phyloP scores from a whole-genome alignment of 2,113 vertebrate species.

The Morone chrysops region DNA sequence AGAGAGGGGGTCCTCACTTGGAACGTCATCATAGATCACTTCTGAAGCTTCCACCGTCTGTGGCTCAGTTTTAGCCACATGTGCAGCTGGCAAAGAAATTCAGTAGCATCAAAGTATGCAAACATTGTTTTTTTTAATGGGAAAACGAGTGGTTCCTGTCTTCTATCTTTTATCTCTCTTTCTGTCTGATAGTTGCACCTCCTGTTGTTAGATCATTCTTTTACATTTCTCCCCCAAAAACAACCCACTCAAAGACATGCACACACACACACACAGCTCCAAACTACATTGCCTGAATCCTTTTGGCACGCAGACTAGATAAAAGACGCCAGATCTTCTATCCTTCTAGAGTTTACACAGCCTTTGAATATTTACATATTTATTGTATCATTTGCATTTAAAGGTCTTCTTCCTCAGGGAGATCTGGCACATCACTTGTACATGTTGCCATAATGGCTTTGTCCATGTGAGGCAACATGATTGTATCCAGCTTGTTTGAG shows the following conservation, averaged over 20 bases:
- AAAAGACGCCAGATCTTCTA: slow-evolving; percentile 20
- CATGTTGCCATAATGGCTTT: slow-evolving; percentile 40
- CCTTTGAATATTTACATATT: slow-evolving; percentile 51
- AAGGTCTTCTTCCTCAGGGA: slow-evolving; percentile 8
- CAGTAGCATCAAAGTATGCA: slow-evolving; percentile 13
- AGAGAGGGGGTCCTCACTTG: slow-evolving; percentile 83
- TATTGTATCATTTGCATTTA: slow-evolving; percentile 38
- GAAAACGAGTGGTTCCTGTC: background rate
- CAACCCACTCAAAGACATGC: background rate
- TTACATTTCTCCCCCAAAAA: slow-evolving; percentile 22
- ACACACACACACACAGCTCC: background rate
- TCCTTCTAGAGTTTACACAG: slow-evolving; percentile 30
- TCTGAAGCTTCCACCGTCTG: slow-evolving; percentile 79
- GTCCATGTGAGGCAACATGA: slow-evolving; percentile 51
- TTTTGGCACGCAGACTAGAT: slow-evolving; percentile 22
- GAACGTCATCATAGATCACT: slow-evolving; percentile 97
- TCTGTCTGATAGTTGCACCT: slow-evolving; percentile 36
- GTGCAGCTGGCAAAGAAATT: slow-evolving; percentile 40
- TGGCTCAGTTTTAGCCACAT: slow-evolving; percentile 7
- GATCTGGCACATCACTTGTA: slow-evolving; percentile 15
- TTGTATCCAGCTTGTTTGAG: slow-evolving; percentile 72
- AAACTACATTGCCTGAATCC: slow-evolving; percentile 20
- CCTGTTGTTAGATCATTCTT: slow-evolving; percentile 35
- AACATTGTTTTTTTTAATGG: slow-evolving; percentile 6
- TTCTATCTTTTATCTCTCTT: slow-evolving; percentile 14